Percentiles rank a stretch among this genome's conserved stretches.
phyloP scores from a whole-genome alignment of 2,113 vertebrate genomes.

The Elgaria multicarinata region DNA sequence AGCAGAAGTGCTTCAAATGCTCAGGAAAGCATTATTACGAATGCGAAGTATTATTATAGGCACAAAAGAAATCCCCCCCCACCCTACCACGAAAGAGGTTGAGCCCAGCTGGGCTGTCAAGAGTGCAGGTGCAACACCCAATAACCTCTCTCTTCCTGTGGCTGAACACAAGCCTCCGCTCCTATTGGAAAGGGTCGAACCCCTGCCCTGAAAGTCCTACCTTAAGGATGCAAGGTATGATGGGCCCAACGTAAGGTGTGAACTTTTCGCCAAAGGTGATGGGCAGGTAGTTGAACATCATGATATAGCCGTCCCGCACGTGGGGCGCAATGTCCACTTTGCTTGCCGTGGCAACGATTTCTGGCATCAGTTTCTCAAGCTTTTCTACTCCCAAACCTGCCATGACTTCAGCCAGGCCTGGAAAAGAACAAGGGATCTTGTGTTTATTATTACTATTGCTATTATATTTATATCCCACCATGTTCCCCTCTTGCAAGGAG shows the following conservation, averaged over 20 bases:
- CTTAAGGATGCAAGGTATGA: slow-evolving; percentile 98
- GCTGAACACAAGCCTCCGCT: neutral
- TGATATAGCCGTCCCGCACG: slow-evolving; percentile 98
- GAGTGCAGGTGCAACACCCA: too few relatives aligned
- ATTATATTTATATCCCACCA: too few relatives aligned
- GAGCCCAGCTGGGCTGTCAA: too few relatives aligned
- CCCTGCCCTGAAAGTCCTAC: slow-evolving; percentile 72
- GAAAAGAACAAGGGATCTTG: rapidly evolving
- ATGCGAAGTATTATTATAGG: neutral
- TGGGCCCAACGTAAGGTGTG: slow-evolving; percentile 96
- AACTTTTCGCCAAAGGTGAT: slow-evolving; percentile 97
- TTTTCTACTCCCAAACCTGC: slow-evolving; percentile 97
- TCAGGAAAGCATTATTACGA: too few relatives aligned
- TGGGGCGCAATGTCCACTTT: slow-evolving; percentile 97
- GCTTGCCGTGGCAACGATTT: slow-evolving; percentile 96
- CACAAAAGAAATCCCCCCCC: too few relatives aligned
- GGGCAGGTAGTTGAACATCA: slow-evolving; percentile 99
- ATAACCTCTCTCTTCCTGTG: too few relatives aligned
- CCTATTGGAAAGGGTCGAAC: neutral
- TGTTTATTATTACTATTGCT: neutral
- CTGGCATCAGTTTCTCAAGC: slow-evolving; percentile 97
- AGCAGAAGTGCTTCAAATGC: too few relatives aligned
- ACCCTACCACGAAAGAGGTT: too few relatives aligned
- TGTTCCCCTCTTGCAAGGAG: too few relatives aligned
- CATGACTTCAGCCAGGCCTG: slow-evolving; percentile 98